Base-by-base conservation (phyloP, 2,888 invertebrate species). In the Noctua comes region DNA sequence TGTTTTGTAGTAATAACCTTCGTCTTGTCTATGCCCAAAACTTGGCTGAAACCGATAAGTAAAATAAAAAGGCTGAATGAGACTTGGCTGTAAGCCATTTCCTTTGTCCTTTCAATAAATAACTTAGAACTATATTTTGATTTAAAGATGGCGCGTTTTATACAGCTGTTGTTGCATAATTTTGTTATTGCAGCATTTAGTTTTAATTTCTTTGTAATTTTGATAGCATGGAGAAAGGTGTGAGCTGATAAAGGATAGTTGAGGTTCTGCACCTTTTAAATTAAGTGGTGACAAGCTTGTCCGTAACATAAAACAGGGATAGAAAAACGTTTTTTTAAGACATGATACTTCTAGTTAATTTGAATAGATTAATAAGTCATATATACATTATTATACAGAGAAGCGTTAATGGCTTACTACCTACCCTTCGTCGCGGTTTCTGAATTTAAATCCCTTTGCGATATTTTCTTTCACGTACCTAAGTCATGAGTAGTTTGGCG, bases 1-100 rank as follows among this genome's bases (percentile, higher is more conserved):
- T 96, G 94, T 36, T 93, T 93, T 0, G 96, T 96, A 7, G 88
- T 87, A 1, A 96, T 94, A 62, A 94, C 90, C 80, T 92, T 92
- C 0, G 89, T 91, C 59, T 90, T 90, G n/a, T 93, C 91, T 46
- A 91, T 87, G 57, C 93, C 83, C 68, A 87, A 79, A 43, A 89
- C 90, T 73, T 82, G 86, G 72, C 86, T 83, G 71, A 92, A 85
- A 89, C 88, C 54, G 75, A 91, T 85, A 62, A 88, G 86, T 71
- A 94, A 89, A 89, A 91, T 71, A 72, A 93, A 72, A 79, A 91
- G 57, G 65, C 69, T 80, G 68, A 77, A 80, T 59, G 64, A 43
- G 3, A 77, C 31, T 76, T 79, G 88, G 89, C 90, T 85, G 89
- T 83, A 76, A 68, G 88, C 85, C 93, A 93, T 92, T 88, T 86